A percentile compares a stretch with the other conserved stretches of the same genome.
Conservation (phyloP, 2,113 vertebrate genomes). For the Halichoeres trimaculatus region DNA sequence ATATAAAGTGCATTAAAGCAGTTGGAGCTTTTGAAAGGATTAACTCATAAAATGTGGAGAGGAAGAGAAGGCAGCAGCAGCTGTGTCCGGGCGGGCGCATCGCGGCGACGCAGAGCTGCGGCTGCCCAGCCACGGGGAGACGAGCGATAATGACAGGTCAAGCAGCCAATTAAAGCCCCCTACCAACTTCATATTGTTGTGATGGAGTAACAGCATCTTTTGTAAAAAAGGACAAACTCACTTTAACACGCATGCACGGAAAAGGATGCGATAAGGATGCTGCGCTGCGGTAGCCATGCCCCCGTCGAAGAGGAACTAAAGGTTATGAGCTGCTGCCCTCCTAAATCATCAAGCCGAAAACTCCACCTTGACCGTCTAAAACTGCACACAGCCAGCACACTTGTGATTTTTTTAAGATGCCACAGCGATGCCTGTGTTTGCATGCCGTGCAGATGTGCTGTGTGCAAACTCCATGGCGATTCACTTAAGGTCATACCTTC, state of each 20-base stretch:
- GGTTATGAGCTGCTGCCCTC: slow-evolving; percentile 12
- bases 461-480: slow-evolving; percentile 36
- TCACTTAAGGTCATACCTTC: slow-evolving; percentile 40
- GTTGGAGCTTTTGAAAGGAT: neutral
- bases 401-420: neutral
- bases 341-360: neutral
- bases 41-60: neutral
- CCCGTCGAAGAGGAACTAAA: slow-evolving; percentile 12
- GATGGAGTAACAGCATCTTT: slow-evolving; percentile 31
- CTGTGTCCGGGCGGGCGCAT: slow-evolving; percentile 2
- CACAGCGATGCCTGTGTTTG: neutral
- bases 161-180: slow-evolving; percentile 55
- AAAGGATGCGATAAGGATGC: slow-evolving; percentile 5
- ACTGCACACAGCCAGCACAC: neutral
- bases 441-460: neutral
- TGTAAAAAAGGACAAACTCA: slow-evolving; percentile 25
- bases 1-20: neutral
- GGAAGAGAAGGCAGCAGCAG: neutral
- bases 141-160: slow-evolving; percentile 45
- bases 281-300: slow-evolving; percentile 52
- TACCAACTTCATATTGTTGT: slow-evolving; percentile 19
- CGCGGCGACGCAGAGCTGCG: slow-evolving; percentile 32
- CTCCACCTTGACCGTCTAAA: slow-evolving; percentile 11
- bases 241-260: slow-evolving; percentile 1
- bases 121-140: slow-evolving; percentile 3